These are phyloP conservation scores for Cassiopea andromeda DNA, from an alignment of 30 jellyfish, hydroid and myxozoan genomes.

Conservation along the genomic window DNA sequence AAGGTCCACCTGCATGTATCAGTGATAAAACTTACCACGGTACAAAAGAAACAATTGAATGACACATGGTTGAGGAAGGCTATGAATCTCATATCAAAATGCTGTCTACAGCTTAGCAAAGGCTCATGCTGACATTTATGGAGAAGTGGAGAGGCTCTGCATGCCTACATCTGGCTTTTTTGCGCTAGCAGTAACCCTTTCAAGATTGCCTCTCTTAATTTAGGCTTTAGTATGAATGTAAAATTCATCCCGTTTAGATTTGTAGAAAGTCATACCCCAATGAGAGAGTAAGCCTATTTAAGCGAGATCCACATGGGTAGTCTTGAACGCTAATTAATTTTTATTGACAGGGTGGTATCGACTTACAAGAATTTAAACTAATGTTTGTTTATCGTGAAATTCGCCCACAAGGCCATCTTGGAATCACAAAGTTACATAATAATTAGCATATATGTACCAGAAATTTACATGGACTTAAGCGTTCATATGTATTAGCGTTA, in stretches of 20 bases:
- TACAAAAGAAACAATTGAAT: conserved; percentile 65
- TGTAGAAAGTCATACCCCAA: too few relatives aligned
- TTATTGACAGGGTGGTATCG: not conserved
- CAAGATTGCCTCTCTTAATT: not conserved
- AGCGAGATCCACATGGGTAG: not conserved
- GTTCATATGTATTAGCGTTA: too few relatives aligned
- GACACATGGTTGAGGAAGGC: conserved; percentile 66
- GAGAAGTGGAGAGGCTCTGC: conserved; percentile 34
- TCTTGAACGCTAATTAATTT: not conserved
- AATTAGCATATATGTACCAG: too few relatives aligned
- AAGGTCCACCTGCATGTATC: conserved; percentile 79
- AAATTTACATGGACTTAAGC: too few relatives aligned
- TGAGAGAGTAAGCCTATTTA: not conserved
- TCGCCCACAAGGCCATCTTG: conserved; percentile 38
- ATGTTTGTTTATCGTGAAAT: not conserved
- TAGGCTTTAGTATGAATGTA: too few relatives aligned
- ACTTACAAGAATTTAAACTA: not conserved
- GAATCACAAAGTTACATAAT: not conserved
- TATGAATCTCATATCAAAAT: conserved; percentile 47
- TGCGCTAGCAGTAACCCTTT: not conserved
- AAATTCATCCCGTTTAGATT: too few relatives aligned
- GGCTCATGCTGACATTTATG: conserved; percentile 56
- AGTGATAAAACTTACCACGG: conserved; percentile 71
- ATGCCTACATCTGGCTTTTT: conserved; percentile 78
- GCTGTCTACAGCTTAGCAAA: conserved; percentile 64